Evolutionary conservation across 1,140 invertebrate species (phyloP).

Genomic region (Anastrepha obliqua): DNA sequence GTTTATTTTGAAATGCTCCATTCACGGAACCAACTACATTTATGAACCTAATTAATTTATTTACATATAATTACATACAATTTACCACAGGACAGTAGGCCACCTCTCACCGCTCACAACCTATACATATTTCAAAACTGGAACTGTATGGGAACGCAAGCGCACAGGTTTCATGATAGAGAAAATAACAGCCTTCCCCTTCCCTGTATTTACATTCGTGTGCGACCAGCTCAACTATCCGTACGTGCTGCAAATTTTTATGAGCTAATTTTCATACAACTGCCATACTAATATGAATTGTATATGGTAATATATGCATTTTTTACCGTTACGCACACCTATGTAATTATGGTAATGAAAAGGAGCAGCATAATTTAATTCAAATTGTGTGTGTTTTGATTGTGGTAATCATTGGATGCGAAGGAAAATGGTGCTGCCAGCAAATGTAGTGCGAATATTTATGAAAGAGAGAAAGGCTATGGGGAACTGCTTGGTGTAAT

Average conservation of each 20-base stretch:
- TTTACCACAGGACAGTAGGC: too few species aligned
- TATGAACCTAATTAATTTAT: background rate
- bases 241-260: background rate
- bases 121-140: background rate
- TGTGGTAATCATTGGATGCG: background rate
- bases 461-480: too few species aligned
- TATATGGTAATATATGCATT: background rate
- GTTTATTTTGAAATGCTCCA: background rate
- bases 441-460: too few species aligned
- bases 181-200: background rate
- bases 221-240: background rate
- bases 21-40: background rate
- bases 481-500: too few species aligned
- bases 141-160: background rate
- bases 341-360: conserved; percentile 11
- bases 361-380: background rate
- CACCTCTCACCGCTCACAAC: too few species aligned
- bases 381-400: background rate
- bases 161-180: background rate
- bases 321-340: conserved; percentile 8
- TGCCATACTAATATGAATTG: background rate
- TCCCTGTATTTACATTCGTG: background rate
- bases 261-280: conserved; percentile 31
- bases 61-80: background rate
- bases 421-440: too few species aligned